Base-by-base conservation (phyloP, 2,888 invertebrate species). In the Tenthredo mesomela region DNA sequence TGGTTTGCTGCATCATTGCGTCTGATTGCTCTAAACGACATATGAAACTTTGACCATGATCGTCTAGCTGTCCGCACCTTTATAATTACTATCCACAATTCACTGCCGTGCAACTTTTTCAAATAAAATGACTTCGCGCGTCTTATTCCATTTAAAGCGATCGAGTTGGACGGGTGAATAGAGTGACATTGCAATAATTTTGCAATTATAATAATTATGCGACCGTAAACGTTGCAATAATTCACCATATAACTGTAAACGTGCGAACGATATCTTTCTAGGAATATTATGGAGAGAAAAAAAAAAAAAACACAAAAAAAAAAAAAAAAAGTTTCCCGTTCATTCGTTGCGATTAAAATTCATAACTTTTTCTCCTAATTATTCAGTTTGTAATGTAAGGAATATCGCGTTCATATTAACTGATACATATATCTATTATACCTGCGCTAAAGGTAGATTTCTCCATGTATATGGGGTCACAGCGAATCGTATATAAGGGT, bases 21-120 rank as follows among this genome's bases (percentile, higher is more conserved):
- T 87, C 88, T 90, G 91, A 91, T 91, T 91, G 90, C 91, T 88
- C 91, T 88, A 88, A 87, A 87, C 88, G 90, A 88, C 86, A 86
- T 88, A 87, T 86, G 87, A 80, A 80, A 61, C 61, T 80, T 54
- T 29, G 40, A 80, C 21, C 40, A n/a, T 65, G 80, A 58, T 58
- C 33, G 61, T 37, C 80, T 77, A 43, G 71, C 71, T 43, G 77
- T 77, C 77, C 50, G 37, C 71, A 21, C 71, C 71, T 73, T 37
- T 73, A 54, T 73, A 54, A 54, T 54, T 73, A 18, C 37, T 21
- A 40, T 29, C 25, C 67, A 67, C 25, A 15, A 33, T 29, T 29
- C 9, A 37, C 12, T 37, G 7, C 33, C 33, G 0, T 33, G 5
- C 37, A n/a, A 33, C 40, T 71, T 33, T n/a, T 67, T 21, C 71